Evolutionary conservation across 2,888 invertebrate species (phyloP).

Genomic region (Lobophora halterata): DNA sequence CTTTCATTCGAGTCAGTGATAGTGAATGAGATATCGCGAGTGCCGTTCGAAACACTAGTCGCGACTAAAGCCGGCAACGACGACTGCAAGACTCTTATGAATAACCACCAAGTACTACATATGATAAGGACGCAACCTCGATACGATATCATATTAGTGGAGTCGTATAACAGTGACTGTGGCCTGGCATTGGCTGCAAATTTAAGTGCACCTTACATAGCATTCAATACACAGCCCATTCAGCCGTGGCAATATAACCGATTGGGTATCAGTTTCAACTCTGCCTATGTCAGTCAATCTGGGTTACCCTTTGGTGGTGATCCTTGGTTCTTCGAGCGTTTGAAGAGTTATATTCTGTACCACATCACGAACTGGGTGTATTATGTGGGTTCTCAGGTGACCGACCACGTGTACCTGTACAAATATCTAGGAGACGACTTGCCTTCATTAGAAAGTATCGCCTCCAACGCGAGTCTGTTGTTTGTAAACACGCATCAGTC

Average conservation of each 20-base stretch:
- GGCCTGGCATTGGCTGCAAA: constrained; percentile 84
- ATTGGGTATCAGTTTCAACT: constrained; percentile 75
- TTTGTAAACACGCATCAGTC: constrained; percentile 85
- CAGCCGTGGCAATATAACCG: constrained; percentile 79
- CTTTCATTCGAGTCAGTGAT: constrained; percentile 73
- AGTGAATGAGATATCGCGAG: constrained; percentile 67
- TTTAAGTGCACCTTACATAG: constrained; percentile 83
- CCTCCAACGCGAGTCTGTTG: constrained; percentile 78
- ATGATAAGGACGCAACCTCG: constrained; percentile 71
- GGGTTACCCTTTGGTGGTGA: constrained; percentile 66
- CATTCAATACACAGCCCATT: constrained; percentile 77
- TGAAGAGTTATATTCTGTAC: constrained; percentile 66
- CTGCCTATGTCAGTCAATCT: constrained; percentile 71
- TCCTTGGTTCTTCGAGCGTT: constrained; percentile 70
- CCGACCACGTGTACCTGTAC: constrained; percentile 68
- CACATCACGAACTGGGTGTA: constrained; percentile 70
- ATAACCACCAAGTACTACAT: constrained; percentile 75
- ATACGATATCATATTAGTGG: constrained; percentile 86
- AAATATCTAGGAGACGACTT: constrained; percentile 76
- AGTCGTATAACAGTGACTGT: constrained; percentile 88
- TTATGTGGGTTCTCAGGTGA: constrained; percentile 67
- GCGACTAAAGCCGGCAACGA: constrained; percentile 74
- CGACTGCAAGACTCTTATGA: constrained; percentile 72
- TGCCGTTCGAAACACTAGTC: constrained; percentile 72
- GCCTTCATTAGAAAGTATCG: constrained; percentile 78